Evolutionary conservation across 2,888 invertebrate species (phyloP).

Genomic region (Drepana falcataria): DNA sequence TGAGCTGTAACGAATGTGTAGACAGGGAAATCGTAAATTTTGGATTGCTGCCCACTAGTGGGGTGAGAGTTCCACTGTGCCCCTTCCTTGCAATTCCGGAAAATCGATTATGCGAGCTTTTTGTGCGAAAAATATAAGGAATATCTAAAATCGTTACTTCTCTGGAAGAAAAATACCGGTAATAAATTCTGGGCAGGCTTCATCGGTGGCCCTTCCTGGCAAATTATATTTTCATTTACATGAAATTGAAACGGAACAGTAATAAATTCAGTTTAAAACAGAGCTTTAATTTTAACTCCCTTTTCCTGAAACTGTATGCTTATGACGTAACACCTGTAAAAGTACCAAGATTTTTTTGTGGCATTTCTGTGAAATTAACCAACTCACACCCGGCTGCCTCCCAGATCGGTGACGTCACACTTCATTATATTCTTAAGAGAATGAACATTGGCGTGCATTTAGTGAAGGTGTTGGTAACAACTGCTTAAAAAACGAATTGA

Average conservation of each 20-base stretch:
- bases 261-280: conserved; percentile 1
- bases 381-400: too few species aligned
- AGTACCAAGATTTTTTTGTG: too few species aligned
- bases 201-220: neutral
- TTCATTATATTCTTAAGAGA: too few species aligned
- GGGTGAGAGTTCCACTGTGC: conserved; percentile 18
- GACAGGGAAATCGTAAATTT: conserved; percentile 15
- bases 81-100: conserved; percentile 20
- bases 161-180: neutral
- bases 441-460: too few species aligned
- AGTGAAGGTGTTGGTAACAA: too few species aligned
- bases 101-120: conserved; percentile 21
- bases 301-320: conserved; percentile 8
- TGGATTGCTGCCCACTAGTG: conserved; percentile 19
- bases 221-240: conserved; percentile 1
- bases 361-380: too few species aligned
- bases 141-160: neutral
- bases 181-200: conserved; percentile 1
- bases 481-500: too few species aligned
- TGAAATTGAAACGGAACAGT: neutral
- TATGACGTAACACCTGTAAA: neutral
- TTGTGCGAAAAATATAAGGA: conserved; percentile 14
- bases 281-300: conserved; percentile 18
- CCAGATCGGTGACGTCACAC: too few species aligned
- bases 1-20: conserved; percentile 17